phyloP scores from a whole-genome alignment of 2,113 vertebrate species.

The Podocnemis expansa region DNA sequence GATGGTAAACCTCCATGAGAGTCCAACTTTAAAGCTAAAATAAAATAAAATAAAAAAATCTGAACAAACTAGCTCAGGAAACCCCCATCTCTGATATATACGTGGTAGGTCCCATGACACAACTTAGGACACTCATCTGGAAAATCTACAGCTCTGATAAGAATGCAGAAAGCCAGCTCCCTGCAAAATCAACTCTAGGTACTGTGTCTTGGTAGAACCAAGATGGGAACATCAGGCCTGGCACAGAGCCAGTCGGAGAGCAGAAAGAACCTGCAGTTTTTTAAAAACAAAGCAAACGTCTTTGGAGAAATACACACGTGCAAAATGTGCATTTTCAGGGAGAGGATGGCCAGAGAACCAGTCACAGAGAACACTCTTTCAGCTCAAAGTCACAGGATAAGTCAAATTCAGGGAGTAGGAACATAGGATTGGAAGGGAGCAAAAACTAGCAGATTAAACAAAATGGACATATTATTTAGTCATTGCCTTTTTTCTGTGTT shows the following conservation, averaged over 20 bases:
- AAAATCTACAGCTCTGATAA: neutral
- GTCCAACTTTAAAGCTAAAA: neutral
- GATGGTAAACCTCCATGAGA: neutral
- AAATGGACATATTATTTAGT: too few species aligned
- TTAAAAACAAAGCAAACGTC: neutral
- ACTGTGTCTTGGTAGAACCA: neutral
- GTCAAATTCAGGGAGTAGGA: neutral
- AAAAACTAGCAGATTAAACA: too few species aligned
- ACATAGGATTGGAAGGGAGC: neutral
- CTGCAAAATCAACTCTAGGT: neutral
- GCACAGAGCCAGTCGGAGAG: neutral
- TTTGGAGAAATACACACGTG: neutral
- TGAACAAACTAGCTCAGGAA: neutral
- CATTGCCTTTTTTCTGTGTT: conserved; percentile 1
- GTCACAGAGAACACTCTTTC: neutral
- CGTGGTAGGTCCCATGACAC: neutral
- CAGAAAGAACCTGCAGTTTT: neutral
- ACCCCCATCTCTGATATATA: neutral
- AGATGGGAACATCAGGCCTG: neutral
- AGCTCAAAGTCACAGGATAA: neutral
- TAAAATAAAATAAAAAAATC: neutral
- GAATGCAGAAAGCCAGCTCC: neutral
- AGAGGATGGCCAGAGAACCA: neutral
- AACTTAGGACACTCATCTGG: neutral
- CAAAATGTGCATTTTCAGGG: neutral